These are phyloP conservation scores for Magallana nippona DNA, from an alignment of 2,888 invertebrate genomes.

Conservation along the genomic window DNA sequence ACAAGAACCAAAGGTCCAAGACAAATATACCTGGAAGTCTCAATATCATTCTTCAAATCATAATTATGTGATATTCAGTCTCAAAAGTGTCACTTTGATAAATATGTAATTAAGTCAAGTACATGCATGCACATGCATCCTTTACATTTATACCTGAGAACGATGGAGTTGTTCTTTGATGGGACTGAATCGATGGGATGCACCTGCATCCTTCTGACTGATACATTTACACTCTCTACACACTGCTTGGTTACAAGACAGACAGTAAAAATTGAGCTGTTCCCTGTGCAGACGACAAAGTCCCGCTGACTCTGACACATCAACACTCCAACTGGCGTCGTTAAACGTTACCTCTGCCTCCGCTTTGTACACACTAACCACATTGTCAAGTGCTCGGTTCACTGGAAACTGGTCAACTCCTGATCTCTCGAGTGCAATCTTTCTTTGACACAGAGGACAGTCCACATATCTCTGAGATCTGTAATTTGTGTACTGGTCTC, in stretches of 20 bases:
- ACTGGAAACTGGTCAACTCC: constrained; percentile 54
- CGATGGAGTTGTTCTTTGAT: constrained; percentile 51
- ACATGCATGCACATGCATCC: neutral
- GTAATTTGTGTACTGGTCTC: constrained; percentile 40
- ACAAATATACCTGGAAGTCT: too few relatives aligned
- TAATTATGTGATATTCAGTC: too few relatives aligned
- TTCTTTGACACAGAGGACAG: constrained; percentile 63
- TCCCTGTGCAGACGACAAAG: constrained; percentile 53
- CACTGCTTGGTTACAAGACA: constrained; percentile 57
- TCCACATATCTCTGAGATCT: constrained; percentile 53
- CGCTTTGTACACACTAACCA: constrained; percentile 55
- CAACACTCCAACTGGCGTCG: constrained; percentile 60
- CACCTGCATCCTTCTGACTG: constrained; percentile 44
- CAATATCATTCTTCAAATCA: too few relatives aligned
- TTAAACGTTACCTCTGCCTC: constrained; percentile 55
- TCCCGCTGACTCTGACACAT: constrained; percentile 46
- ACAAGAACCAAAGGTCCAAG: too few relatives aligned
- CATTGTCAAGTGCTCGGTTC: constrained; percentile 61
- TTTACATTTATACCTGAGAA: constrained; percentile 54
- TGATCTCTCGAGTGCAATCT: constrained; percentile 47
- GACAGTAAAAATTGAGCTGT: constrained; percentile 57
- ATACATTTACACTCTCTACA: constrained; percentile 55
- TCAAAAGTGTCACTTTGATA: neutral
- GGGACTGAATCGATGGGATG: constrained; percentile 51
- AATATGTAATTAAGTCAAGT: neutral